Percentiles rank a stretch among this genome's conserved stretches.
Conservation (phyloP, 2,888 invertebrate species). For the Acronicta alni region DNA sequence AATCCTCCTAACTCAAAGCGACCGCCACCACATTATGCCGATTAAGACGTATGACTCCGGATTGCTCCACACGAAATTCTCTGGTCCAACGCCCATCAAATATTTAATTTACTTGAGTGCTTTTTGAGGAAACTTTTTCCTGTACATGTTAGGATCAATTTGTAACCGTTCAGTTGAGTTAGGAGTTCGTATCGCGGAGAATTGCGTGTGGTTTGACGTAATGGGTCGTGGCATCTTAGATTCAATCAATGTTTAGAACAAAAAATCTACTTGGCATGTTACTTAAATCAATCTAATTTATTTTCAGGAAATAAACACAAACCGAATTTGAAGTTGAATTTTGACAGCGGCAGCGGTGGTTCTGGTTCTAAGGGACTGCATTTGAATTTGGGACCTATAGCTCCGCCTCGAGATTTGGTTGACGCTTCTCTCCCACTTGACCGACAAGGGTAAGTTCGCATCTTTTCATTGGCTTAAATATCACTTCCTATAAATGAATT, state of each 20-base stretch:
- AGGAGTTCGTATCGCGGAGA: slow-evolving; percentile 71
- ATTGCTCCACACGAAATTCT: slow-evolving; percentile 77
- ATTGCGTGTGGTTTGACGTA: slow-evolving; percentile 74
- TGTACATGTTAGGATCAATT: slow-evolving; percentile 82
- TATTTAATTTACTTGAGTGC: slow-evolving; percentile 89
- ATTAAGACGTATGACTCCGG: slow-evolving; percentile 86
- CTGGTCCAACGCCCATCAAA: slow-evolving; percentile 77
- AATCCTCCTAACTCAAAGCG: slow-evolving; percentile 77
- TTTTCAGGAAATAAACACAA: slow-evolving; percentile 89
- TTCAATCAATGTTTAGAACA: slow-evolving; percentile 38
- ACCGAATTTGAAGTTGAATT: slow-evolving; percentile 93
- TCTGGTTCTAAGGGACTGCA: slow-evolving; percentile 90
- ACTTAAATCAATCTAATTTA: slow-evolving; percentile 21
- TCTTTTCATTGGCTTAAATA: background rate
- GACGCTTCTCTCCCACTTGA: slow-evolving; percentile 95
- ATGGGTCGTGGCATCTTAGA: slow-evolving; percentile 57
- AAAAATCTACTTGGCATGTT: slow-evolving; percentile 25
- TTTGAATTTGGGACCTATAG: slow-evolving; percentile 92
- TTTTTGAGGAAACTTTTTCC: slow-evolving; percentile 84
- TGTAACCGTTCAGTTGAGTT: slow-evolving; percentile 86
- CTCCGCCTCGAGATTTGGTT: slow-evolving; percentile 92
- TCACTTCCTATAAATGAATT: too few relatives aligned
- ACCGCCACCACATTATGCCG: slow-evolving; percentile 84
- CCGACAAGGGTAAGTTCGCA: slow-evolving; percentile 93
- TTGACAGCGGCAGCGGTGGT: slow-evolving; percentile 88